Percentiles rank a stretch among this genome's conserved stretches.
Evolutionary conservation across 1,140 invertebrate genomes (phyloP).

Genomic region (Vanessa atalanta): DNA sequence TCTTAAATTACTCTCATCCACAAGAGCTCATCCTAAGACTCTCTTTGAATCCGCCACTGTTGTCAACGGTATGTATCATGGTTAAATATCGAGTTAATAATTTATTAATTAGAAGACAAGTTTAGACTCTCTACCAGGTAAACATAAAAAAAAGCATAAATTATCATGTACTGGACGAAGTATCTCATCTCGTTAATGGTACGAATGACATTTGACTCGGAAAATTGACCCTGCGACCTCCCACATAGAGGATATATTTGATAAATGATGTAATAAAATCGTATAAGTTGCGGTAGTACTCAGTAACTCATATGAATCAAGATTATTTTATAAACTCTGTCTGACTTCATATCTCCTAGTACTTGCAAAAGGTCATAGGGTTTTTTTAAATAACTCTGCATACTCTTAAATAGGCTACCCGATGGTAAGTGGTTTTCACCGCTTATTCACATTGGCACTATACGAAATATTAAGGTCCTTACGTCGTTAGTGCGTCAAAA

Average conservation of each 20-base stretch:
- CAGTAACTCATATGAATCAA: no score
- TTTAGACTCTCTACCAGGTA: neutral
- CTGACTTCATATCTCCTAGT: neutral
- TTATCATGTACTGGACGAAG: slow-evolving; percentile 15
- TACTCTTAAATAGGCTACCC: no score
- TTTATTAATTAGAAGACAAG: neutral
- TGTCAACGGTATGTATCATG: no score
- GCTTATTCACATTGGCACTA: no score
- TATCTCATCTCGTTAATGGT: slow-evolving; percentile 15
- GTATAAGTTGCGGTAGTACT: neutral
- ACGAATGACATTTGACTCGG: slow-evolving; percentile 19
- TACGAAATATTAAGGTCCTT: no score
- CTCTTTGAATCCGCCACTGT: no score
- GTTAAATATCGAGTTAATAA: no score
- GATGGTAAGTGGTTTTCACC: no score
- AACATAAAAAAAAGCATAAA: slow-evolving; percentile 12
- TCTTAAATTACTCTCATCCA: no score
- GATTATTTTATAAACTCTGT: neutral
- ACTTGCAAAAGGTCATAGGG: neutral
- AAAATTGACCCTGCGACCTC: slow-evolving; percentile 14
- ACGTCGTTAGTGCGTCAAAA: no score
- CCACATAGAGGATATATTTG: slow-evolving; percentile 14
- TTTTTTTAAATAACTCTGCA: no score
- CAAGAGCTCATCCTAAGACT: no score
- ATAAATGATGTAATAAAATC: neutral